Evolutionary conservation across 2,888 invertebrate species (phyloP), one percentile per base, ranked within the genome.

Genomic region (Drosophila kokeensis): DNA sequence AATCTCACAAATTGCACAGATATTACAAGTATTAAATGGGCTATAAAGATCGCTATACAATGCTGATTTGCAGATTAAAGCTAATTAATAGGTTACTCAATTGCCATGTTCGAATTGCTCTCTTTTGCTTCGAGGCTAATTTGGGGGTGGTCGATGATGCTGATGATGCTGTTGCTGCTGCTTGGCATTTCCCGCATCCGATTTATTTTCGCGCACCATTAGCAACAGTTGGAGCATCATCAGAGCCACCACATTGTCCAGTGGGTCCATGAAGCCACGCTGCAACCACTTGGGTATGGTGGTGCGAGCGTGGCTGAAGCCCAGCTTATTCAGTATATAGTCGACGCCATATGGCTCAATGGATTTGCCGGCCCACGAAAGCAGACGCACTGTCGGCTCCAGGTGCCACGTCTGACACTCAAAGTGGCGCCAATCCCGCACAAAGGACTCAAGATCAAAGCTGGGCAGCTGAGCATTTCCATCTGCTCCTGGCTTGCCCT

Each of bases 211-310:
- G 38, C 94, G 95, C 78, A 95, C 94, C 82, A 95, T 93, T 63
- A 93, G 93, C 59, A 97, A 95, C 92, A 97, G 95, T 80, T 96
- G 94, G 80, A 96, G 94, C 92, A 97, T 95, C 81, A 97, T 95
- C 18, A 97, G 94, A 15, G 98, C 96, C 71, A 98, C 94, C 69
- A 99, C 95, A 92, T 98, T 97, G 94, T 99, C 99, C 63, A 99
- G 94, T 0, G 99, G 99, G 94, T 99, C 99, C 96, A 99, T 97
- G 87, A 99, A 97, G 18, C 99, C 99, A 64, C 99, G 95, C 94
- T 99, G 99, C 94, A 99, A 95, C 98, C 99, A 99, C 94, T 99
- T 99, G 68, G 99, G 99, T 92, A 99, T 99, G 66, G 99, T 99
- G 81, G 98, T 98, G 79, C 99, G 95, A 15, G 99, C 99, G 94